Conservation (phyloP, 2,797 vertebrate genomes). For the Adrianichthys oophorus region DNA sequence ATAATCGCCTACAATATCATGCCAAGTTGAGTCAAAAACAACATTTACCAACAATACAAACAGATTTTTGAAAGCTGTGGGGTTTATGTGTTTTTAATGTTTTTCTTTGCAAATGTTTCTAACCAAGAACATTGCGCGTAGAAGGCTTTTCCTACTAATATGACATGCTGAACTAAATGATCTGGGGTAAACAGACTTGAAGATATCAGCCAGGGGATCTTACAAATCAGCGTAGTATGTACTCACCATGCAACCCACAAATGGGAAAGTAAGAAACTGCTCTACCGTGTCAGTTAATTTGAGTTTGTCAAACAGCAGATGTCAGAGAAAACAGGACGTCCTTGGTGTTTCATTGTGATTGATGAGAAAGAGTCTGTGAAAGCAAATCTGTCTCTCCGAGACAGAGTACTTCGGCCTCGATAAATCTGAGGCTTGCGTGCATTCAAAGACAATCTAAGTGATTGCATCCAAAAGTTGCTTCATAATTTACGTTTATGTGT, state of each 20-base stretch:
- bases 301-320: conserved; percentile 65
- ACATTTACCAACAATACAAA: conserved; percentile 1
- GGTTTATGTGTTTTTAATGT: neutral
- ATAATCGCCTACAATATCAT: no score
- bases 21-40: conserved; percentile 4
- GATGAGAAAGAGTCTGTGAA: conserved; percentile 61
- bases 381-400: conserved; percentile 66
- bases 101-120: conserved; percentile 12
- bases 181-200: conserved; percentile 14
- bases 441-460: conserved; percentile 24
- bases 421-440: conserved; percentile 57
- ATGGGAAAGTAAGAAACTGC: conserved; percentile 26
- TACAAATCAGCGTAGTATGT: conserved; percentile 3
- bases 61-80: conserved; percentile 1
- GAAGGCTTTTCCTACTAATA: conserved; percentile 5
- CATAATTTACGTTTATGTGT: conserved; percentile 45
- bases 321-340: conserved; percentile 65
- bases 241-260: conserved; percentile 20
- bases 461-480: conserved; percentile 24
- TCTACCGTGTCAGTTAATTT: conserved; percentile 59
- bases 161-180: conserved; percentile 5
- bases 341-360: conserved; percentile 72
- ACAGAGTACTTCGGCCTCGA: conserved; percentile 54
- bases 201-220: conserved; percentile 12
- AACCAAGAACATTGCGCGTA: conserved; percentile 11